phyloP scores from a whole-genome alignment of 2,797 vertebrate genomes.

The Hylomyscus alleni region DNA sequence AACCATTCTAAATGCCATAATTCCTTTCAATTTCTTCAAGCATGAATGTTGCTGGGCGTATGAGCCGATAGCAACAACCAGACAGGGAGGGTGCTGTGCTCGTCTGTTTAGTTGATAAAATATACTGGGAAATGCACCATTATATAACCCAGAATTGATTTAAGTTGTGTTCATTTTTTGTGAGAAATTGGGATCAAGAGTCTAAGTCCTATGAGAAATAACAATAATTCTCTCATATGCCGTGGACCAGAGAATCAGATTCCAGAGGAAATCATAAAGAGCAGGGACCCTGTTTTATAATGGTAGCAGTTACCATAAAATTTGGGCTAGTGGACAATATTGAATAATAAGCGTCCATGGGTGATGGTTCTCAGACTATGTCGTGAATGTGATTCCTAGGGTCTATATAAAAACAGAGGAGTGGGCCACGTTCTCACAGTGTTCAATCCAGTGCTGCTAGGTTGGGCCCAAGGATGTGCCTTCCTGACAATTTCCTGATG shows the following conservation, averaged over 20 bases:
- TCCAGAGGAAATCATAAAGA: slow-evolving; percentile 18
- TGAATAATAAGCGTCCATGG: neutral
- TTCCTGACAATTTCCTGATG: neutral
- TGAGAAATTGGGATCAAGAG: neutral
- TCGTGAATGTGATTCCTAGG: neutral
- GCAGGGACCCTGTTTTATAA: neutral
- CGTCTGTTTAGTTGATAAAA: neutral
- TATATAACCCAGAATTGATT: neutral
- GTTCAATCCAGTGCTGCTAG: neutral
- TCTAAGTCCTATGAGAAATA: neutral
- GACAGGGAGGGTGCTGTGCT: neutral
- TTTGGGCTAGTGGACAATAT: neutral
- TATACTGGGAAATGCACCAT: neutral
- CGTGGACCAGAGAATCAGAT: neutral
- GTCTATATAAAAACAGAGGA: neutral
- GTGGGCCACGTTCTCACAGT: neutral
- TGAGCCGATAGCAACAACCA: neutral
- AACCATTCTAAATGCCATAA: slow-evolving; percentile 22
- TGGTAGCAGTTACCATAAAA: neutral
- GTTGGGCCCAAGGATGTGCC: neutral
- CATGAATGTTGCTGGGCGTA: slow-evolving; percentile 16
- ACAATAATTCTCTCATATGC: neutral
- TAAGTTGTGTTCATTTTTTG: neutral
- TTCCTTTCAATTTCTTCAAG: neutral
- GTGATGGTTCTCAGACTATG: neutral